Conservation (phyloP, 2,888 invertebrate species). For the Leucophora obtusa region DNA sequence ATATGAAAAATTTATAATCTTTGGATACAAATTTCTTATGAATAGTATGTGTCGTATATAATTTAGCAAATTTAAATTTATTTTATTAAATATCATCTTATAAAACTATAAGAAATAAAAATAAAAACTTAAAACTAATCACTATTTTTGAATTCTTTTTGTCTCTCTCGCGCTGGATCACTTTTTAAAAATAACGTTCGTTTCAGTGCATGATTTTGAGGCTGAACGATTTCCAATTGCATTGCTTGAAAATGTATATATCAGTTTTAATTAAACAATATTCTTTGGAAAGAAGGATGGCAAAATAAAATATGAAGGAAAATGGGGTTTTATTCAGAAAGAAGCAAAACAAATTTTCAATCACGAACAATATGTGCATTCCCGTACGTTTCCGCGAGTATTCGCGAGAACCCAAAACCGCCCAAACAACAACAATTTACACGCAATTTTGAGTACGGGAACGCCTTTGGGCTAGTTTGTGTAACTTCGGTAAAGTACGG, state of each 20-base stretch:
- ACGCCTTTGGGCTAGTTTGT: too few species aligned
- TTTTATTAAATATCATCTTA: conserved; percentile 57
- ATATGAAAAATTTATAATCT: not conserved
- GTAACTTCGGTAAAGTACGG: too few species aligned
- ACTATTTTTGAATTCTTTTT: conserved; percentile 65
- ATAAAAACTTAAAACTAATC: conserved; percentile 56
- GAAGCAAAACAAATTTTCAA: too few species aligned
- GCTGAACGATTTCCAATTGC: not conserved
- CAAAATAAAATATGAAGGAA: not conserved
- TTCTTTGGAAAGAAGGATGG: not conserved
- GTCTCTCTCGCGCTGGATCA: conserved; percentile 54
- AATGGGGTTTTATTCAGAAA: not conserved
- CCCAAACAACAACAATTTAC: too few species aligned
- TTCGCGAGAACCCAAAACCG: too few species aligned
- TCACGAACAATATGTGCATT: too few species aligned
- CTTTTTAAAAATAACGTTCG: conserved; percentile 17
- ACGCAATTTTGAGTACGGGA: too few species aligned
- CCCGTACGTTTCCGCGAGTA: too few species aligned
- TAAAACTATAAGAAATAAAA: conserved; percentile 61
- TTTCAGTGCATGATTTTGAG: conserved; percentile 18
- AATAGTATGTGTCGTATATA: not conserved
- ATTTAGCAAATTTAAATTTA: conserved; percentile 23
- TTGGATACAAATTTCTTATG: not conserved
- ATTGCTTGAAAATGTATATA: not conserved
- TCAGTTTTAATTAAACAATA: too few species aligned